phyloP scores from a whole-genome alignment of 2,113 vertebrate species.

The Oreochromis spilurus region DNA sequence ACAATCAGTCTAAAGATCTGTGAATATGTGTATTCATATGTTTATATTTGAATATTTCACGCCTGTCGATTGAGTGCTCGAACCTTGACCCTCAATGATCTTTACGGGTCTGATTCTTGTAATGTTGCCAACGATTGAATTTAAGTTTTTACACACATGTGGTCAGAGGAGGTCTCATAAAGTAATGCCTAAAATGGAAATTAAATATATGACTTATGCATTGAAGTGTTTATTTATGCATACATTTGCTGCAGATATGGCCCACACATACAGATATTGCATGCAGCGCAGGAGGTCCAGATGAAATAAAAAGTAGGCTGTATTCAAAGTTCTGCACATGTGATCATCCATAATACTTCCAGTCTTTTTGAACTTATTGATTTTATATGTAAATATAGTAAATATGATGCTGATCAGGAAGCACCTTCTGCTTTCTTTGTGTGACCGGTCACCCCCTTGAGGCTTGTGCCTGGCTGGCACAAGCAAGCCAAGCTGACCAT shows the following conservation, averaged over 20 bases:
- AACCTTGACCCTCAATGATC: background rate
- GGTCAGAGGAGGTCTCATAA: background rate
- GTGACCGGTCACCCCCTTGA: background rate
- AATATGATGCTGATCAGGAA: background rate
- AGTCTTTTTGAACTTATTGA: background rate
- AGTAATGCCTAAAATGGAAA: background rate
- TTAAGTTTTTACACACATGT: background rate
- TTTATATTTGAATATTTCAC: slow-evolving; percentile 14
- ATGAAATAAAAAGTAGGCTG: background rate
- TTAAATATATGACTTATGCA: background rate
- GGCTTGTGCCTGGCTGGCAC: background rate
- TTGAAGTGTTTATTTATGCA: background rate
- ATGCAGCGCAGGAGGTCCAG: background rate
- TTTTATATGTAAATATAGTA: background rate
- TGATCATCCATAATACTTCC: background rate
- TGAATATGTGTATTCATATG: background rate
- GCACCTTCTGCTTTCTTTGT: background rate
- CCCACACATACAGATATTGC: background rate
- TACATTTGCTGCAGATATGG: background rate
- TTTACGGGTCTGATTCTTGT: background rate
- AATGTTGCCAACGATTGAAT: background rate
- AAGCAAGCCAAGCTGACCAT: background rate
- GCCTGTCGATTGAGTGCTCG: background rate
- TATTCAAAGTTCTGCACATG: background rate
- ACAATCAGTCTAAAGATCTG: background rate